Percentiles rank a stretch among this genome's conserved stretches.
phyloP scores from a whole-genome alignment of 2,797 vertebrate species.

The Malurus splendens region DNA sequence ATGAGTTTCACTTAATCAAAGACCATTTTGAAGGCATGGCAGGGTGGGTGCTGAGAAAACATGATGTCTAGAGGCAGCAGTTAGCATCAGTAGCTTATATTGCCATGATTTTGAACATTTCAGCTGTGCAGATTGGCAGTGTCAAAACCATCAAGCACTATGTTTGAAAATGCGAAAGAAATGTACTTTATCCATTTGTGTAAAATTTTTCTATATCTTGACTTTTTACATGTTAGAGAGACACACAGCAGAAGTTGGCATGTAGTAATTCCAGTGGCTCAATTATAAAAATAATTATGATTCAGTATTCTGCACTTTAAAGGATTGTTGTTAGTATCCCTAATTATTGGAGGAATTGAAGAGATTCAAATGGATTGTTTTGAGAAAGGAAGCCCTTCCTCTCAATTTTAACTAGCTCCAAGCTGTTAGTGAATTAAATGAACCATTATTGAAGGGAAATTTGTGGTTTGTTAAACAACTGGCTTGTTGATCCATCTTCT shows the following conservation, averaged over 20 bases:
- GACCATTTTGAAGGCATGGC: neutral
- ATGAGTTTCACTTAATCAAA: neutral
- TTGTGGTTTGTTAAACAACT: neutral
- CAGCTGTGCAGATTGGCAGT: neutral
- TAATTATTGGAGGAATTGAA: neutral
- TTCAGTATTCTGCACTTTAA: neutral
- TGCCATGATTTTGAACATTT: slow-evolving; percentile 18
- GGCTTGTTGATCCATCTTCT: neutral
- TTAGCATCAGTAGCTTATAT: neutral
- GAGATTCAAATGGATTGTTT: neutral
- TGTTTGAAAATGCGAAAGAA: neutral
- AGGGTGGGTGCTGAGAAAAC: neutral
- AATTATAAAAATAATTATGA: neutral
- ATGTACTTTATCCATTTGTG: neutral
- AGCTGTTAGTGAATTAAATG: neutral
- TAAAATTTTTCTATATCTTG: neutral
- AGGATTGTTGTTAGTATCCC: neutral
- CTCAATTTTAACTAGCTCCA: neutral
- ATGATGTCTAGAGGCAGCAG: neutral
- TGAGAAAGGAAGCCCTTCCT: neutral
- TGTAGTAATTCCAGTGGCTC: neutral
- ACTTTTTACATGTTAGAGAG: neutral
- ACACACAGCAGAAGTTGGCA: neutral
- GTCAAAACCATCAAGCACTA: neutral
- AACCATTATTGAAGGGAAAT: neutral